Percentiles rank a stretch among this genome's conserved stretches.
Evolutionary conservation across 1,140 invertebrate species (phyloP).

Genomic region (Eubasilissa regina): DNA sequence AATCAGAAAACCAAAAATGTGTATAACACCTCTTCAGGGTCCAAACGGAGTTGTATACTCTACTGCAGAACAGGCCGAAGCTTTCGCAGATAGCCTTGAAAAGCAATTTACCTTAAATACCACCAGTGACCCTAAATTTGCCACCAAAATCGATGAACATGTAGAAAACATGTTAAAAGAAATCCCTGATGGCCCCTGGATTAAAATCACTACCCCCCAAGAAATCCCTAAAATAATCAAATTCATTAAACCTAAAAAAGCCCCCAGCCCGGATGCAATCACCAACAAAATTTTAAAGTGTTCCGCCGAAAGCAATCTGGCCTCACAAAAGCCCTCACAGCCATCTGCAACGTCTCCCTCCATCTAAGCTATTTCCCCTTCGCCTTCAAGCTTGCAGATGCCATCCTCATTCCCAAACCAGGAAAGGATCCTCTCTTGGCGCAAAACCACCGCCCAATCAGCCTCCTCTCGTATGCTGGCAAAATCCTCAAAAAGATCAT

Average conservation of each 20-base stretch:
- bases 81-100: conserved; percentile 6
- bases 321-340: background rate
- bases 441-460: background rate
- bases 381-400: no score
- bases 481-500: background rate
- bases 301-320: background rate
- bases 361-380: no score
- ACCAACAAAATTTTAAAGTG: conserved; percentile 7
- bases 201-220: conserved; percentile 8
- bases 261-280: background rate
- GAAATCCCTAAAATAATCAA: background rate
- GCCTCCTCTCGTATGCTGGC: background rate
- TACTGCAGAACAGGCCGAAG: background rate
- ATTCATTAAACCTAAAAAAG: background rate
- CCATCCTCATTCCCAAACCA: no score
- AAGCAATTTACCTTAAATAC: no score
- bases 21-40: no score
- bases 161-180: background rate
- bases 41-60: no score
- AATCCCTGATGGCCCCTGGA: background rate
- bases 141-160: no score
- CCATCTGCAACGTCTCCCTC: background rate
- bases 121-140: no score
- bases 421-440: background rate
- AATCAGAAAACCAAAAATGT: no score